Conservation (phyloP, 2,888 invertebrate genomes). For the Rotaria sp. region DNA sequence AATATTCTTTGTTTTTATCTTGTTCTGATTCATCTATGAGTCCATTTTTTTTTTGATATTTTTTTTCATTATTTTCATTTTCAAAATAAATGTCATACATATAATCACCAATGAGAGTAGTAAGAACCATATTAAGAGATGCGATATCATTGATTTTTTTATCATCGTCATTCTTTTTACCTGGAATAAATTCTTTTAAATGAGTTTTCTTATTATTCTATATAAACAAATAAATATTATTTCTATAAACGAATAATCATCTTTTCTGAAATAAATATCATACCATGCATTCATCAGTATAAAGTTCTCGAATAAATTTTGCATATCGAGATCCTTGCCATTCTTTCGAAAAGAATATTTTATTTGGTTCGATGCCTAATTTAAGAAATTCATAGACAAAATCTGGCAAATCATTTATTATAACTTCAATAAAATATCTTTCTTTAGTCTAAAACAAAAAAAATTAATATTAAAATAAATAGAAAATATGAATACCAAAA, state of each 20-base stretch:
- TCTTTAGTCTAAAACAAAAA: neutral
- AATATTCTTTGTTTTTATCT: too few relatives aligned
- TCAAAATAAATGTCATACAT: neutral
- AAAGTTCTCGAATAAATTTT: neutral
- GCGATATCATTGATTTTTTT: neutral
- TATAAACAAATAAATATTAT: too few relatives aligned
- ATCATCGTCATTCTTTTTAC: fast-evolving
- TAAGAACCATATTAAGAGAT: neutral
- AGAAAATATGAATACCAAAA: neutral
- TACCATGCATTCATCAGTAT: neutral
- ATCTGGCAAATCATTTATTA: neutral
- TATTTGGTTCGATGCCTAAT: neutral
- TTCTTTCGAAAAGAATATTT: neutral
- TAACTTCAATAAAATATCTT: neutral
- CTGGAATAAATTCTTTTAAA: neutral
- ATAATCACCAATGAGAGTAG: neutral
- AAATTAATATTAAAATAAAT: neutral
- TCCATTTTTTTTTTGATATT: neutral
- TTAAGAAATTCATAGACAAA: neutral
- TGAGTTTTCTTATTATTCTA: neutral
- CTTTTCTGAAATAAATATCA: neutral
- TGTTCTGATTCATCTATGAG: neutral
- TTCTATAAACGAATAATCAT: neutral
- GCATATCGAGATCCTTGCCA: neutral
- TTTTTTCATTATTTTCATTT: neutral